These are phyloP conservation scores for Parauchenoglanis ngamensis DNA, from an alignment of 2,797 vertebrate genomes.

Conservation along the genomic window DNA sequence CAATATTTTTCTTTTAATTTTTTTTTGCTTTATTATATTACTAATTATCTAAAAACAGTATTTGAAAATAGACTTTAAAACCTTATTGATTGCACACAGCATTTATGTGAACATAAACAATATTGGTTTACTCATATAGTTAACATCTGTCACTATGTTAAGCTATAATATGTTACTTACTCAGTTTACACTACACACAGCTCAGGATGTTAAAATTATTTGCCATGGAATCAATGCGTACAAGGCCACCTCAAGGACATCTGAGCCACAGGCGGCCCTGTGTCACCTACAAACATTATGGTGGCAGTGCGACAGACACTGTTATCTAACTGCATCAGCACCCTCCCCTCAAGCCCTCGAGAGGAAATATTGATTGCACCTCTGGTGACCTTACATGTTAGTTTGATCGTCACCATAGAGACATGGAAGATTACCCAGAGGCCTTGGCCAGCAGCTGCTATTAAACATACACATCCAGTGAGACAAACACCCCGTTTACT, in stretches of 20 bases:
- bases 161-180: background rate
- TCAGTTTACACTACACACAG: background rate
- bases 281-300: constrained; percentile 7
- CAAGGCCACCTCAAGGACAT: constrained; percentile 20
- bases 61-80: background rate
- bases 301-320: constrained; percentile 35
- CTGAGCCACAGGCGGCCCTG: background rate
- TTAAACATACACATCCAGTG: background rate
- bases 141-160: background rate
- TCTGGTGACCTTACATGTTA: constrained; percentile 49
- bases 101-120: background rate
- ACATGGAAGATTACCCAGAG: constrained; percentile 48
- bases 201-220: background rate
- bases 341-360: constrained; percentile 25
- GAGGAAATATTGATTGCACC: constrained; percentile 55
- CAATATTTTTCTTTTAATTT: background rate
- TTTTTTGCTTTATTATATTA: background rate
- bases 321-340: constrained; percentile 38
- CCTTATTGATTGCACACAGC: background rate
- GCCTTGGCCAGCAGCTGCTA: background rate
- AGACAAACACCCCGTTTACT: background rate
- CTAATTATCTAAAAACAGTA: background rate
- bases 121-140: background rate
- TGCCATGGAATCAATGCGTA: background rate
- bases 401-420: constrained; percentile 53